Conservation (phyloP, 2,888 invertebrate species). For the Lymantria monacha region DNA sequence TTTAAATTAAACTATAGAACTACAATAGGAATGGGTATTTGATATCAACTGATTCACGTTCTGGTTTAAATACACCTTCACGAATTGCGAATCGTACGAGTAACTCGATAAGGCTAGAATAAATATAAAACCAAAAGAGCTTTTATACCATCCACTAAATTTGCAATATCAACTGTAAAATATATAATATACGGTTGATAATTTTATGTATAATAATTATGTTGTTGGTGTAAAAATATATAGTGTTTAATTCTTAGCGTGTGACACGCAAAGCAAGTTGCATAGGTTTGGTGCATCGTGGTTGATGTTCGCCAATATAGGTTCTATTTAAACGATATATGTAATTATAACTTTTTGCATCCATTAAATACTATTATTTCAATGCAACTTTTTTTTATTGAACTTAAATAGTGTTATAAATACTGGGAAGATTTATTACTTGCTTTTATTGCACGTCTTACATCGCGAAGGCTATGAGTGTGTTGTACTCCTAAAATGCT, state of each 20-base stretch:
- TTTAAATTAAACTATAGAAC: constrained; percentile 29
- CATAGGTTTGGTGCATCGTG: constrained; percentile 66
- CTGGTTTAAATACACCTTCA: constrained; percentile 51
- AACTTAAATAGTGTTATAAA: no score
- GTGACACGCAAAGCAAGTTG: constrained; percentile 65
- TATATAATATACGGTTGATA: constrained; percentile 3
- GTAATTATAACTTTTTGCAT: constrained; percentile 51
- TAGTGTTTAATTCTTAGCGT: constrained; percentile 49
- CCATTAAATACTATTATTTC: constrained; percentile 10
- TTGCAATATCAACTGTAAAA: constrained; percentile 12
- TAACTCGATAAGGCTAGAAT: constrained; percentile 59
- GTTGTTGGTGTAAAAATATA: constrained; percentile 22
- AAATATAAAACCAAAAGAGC: constrained; percentile 13
- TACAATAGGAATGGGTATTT: constrained; percentile 49
- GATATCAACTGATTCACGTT: constrained; percentile 57
- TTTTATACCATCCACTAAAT: constrained; percentile 3
- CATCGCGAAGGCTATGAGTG: no score
- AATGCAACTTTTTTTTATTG: no score
- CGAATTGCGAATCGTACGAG: constrained; percentile 58
- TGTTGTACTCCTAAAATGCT: no score
- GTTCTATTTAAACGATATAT: constrained; percentile 56
- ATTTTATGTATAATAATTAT: constrained; percentile 4
- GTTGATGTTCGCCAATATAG: constrained; percentile 61
- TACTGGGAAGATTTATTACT: no score
- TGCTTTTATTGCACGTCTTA: no score